Evolutionary conservation across 2,113 vertebrate species (phyloP).

Genomic region (Gasterosteus nipponicus): DNA sequence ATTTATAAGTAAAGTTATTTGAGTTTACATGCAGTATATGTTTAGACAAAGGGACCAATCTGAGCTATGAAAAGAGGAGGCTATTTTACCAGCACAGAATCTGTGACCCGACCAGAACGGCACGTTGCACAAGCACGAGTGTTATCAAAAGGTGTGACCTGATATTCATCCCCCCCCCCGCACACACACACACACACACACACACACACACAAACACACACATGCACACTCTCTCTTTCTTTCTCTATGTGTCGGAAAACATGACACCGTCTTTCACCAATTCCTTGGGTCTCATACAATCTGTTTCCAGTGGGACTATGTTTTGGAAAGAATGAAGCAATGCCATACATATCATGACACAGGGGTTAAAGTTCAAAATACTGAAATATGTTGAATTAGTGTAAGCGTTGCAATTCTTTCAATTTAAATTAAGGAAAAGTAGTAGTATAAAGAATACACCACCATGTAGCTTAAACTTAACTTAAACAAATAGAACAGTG

Average conservation of each 20-base stretch:
- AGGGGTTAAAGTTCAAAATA: background rate
- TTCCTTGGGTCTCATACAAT: conserved; percentile 1
- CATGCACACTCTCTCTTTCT: background rate
- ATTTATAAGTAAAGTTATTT: background rate
- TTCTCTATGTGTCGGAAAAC: conserved; percentile 8
- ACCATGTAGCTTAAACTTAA: background rate
- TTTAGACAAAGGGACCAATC: background rate
- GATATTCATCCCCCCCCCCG: conserved; percentile 49
- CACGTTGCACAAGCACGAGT: conserved; percentile 52
- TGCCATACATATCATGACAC: background rate
- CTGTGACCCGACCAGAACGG: conserved; percentile 44
- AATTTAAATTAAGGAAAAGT: background rate
- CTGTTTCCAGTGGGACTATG: background rate
- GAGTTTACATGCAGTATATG: background rate
- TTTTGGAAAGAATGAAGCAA: background rate
- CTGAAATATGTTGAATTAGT: background rate
- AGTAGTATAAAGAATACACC: background rate
- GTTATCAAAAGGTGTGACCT: conserved; percentile 73
- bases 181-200: background rate
- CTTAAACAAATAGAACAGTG: background rate
- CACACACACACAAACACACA: background rate
- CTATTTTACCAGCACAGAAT: conserved; percentile 13
- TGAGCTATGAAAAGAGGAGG: conserved; percentile 16
- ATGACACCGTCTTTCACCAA: conserved; percentile 27
- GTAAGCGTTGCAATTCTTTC: background rate